A percentile compares a stretch with the other conserved stretches of the same genome.
Conservation (phyloP, 92 coral and sea anemone species). For the Epizoanthus rinbou region DNA sequence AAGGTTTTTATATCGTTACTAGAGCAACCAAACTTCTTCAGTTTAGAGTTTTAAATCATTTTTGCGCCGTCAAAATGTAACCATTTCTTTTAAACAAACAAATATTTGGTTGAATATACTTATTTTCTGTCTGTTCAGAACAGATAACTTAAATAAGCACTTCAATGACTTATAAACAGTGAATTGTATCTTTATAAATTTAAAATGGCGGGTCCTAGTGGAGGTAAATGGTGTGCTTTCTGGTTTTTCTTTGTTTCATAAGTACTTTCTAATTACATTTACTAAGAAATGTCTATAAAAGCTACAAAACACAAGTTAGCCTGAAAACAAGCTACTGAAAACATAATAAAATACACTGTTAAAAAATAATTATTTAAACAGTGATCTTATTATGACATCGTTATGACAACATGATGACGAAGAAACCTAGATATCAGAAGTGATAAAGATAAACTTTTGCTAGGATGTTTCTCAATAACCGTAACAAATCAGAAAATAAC, state of each 20-base stretch:
- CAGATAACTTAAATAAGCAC: constrained; percentile 31
- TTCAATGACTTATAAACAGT: constrained; percentile 3
- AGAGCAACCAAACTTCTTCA: neutral
- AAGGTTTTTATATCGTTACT: neutral
- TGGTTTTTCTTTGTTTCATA: constrained; percentile 15
- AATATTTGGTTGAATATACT: constrained; percentile 24
- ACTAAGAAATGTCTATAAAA: constrained; percentile 7
- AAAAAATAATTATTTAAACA: constrained; percentile 8
- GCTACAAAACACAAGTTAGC: no score
- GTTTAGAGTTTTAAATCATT: constrained; percentile 2
- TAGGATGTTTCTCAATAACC: constrained; percentile 23
- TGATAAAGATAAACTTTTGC: constrained; percentile 16
- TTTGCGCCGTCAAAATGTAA: constrained; percentile 17
- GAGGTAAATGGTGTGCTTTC: constrained; percentile 14
- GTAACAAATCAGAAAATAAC: constrained; percentile 26
- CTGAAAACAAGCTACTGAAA: no score
- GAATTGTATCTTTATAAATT: constrained; percentile 11
- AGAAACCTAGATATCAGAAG: constrained; percentile 10
- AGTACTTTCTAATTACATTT: constrained; percentile 9
- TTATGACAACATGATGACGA: constrained; percentile 17
- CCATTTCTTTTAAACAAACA: constrained; percentile 15
- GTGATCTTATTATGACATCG: constrained; percentile 14
- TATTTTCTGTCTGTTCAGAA: constrained; percentile 21
- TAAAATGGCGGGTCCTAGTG: constrained; percentile 4
- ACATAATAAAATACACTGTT: constrained; percentile 19